These are phyloP conservation scores for Syndactyla subalaris DNA, from an alignment of 2,797 vertebrate genomes.

Conservation along the genomic window DNA sequence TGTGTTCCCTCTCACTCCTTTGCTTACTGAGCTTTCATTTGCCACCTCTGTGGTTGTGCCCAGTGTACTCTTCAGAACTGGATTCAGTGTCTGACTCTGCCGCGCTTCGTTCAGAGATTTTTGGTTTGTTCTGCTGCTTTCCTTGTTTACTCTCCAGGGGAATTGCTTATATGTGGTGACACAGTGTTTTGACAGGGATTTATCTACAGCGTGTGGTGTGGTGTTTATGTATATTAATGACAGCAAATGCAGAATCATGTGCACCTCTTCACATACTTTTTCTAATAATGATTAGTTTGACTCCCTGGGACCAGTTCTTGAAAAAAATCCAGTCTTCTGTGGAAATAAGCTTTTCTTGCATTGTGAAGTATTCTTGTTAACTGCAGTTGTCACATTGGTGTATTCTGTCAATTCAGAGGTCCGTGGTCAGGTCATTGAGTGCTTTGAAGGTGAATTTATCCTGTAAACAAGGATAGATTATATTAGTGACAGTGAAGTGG, in stretches of 20 bases:
- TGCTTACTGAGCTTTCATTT: not conserved
- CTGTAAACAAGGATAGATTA: not conserved
- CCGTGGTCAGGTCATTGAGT: not conserved
- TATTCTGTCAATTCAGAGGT: not conserved
- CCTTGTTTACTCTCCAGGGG: not conserved
- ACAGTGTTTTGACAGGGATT: not conserved
- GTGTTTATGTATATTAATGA: not conserved
- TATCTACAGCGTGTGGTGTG: not conserved
- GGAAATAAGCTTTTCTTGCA: not conserved
- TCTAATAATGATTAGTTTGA: not conserved
- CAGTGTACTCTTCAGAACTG: not conserved
- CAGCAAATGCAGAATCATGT: not conserved
- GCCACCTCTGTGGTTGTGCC: not conserved
- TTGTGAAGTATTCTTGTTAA: not conserved
- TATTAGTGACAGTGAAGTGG: not conserved
- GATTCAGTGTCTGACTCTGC: not conserved
- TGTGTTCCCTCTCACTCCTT: rapidly evolving
- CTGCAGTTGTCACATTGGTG: not conserved
- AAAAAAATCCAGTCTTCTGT: not conserved
- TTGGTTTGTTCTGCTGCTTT: not conserved
- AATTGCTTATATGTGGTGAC: not conserved
- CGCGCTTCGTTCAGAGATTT: not conserved
- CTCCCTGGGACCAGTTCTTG: not conserved
- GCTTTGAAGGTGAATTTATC: not conserved
- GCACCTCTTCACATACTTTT: not conserved